Percentiles rank a stretch among this genome's conserved stretches.
Conservation (phyloP, 1,140 invertebrate genomes). For the Drosophila sp. region DNA sequence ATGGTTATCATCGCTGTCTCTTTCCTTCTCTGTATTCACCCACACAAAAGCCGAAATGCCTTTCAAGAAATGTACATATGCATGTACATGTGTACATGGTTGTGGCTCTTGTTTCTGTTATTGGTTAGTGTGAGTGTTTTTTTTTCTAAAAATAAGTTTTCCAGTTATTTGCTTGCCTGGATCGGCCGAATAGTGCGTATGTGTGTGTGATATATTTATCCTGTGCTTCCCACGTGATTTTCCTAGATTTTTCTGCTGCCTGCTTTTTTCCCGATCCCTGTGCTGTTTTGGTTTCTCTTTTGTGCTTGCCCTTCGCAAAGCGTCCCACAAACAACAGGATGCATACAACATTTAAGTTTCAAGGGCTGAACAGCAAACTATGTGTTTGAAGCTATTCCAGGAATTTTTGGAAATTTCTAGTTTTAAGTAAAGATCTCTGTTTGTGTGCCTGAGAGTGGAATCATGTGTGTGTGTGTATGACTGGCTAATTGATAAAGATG, state of each 20-base stretch:
- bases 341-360: conserved; percentile 33
- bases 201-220: conserved; percentile 37
- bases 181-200: conserved; percentile 10
- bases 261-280: conserved; percentile 15
- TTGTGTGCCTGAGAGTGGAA: neutral
- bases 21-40: conserved; percentile 21
- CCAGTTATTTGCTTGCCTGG: conserved; percentile 30
- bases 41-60: conserved; percentile 40
- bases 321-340: conserved; percentile 35
- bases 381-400: neutral
- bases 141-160: conserved; percentile 78
- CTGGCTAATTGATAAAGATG: neutral
- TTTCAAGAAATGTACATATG: conserved; percentile 35
- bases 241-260: conserved; percentile 37
- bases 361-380: neutral
- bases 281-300: conserved; percentile 54
- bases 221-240: conserved; percentile 73
- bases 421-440: neutral
- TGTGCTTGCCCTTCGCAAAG: conserved; percentile 76
- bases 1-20: conserved; percentile 27
- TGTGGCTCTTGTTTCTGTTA: neutral
- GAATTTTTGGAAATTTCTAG: conserved; percentile 4
- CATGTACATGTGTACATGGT: conserved; percentile 49
- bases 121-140: conserved; percentile 28
- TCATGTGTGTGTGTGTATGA: neutral